phyloP scores from a whole-genome alignment of 2,113 vertebrate species.

The Ranitomeya imitator region DNA sequence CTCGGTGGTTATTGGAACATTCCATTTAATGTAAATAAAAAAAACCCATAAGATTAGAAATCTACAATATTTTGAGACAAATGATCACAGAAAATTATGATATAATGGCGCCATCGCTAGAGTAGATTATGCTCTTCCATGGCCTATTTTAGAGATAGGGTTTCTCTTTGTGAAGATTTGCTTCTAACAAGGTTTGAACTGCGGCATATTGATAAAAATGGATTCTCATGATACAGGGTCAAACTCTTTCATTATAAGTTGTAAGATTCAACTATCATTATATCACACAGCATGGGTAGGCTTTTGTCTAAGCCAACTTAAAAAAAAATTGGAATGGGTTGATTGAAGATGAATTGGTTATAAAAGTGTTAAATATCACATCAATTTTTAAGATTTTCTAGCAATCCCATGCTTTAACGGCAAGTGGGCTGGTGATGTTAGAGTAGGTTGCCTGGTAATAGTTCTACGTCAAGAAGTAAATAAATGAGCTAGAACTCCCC shows the following conservation, averaged over 20 bases:
- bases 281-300: background rate
- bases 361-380: background rate
- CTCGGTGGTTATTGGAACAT: no score
- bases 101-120: background rate
- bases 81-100: background rate
- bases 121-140: background rate
- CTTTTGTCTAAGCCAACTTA: background rate
- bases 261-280: background rate
- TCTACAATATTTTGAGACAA: no score
- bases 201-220: background rate
- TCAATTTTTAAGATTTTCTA: background rate
- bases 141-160: background rate
- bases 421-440: constrained; percentile 14
- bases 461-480: constrained; percentile 47
- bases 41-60: no score
- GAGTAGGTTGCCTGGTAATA: constrained; percentile 42
- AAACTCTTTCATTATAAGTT: background rate
- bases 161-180: background rate
- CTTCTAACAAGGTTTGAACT: background rate
- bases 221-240: background rate
- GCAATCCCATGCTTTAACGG: background rate
- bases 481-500: constrained; percentile 45
- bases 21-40: no score
- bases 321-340: background rate
- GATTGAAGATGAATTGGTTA: background rate